Percentiles rank a stretch among this genome's conserved stretches.
phyloP scores from a whole-genome alignment of 1,140 invertebrate genomes.

The Drosophila kikkawai region DNA sequence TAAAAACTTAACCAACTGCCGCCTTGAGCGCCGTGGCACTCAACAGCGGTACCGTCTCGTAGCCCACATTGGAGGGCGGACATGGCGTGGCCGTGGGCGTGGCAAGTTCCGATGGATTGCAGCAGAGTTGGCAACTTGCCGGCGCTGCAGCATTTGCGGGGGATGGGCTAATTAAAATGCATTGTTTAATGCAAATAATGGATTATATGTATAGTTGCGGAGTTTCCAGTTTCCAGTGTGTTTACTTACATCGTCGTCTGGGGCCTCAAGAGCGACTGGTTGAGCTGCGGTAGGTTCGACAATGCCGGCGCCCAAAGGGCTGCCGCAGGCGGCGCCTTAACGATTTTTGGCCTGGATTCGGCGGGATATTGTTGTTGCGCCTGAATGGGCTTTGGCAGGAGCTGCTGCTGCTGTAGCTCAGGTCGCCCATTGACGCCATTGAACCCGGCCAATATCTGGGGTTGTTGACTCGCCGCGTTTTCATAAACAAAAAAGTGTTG shows the following conservation, averaged over 20 bases:
- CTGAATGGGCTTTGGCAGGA: slow-evolving; percentile 60
- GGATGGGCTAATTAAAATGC: slow-evolving; percentile 77
- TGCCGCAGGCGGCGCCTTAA: slow-evolving; percentile 57
- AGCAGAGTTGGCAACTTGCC: slow-evolving; percentile 47
- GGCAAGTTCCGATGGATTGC: slow-evolving; percentile 28
- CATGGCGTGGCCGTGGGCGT: slow-evolving; percentile 13
- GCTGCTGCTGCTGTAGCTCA: slow-evolving; percentile 30
- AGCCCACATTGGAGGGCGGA: slow-evolving; percentile 18
- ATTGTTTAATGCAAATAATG: slow-evolving; percentile 67
- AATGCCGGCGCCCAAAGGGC: slow-evolving; percentile 41
- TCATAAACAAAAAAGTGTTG: slow-evolving; percentile 73
- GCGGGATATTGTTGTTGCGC: slow-evolving; percentile 49
- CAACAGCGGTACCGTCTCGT: slow-evolving; percentile 51
- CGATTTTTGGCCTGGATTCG: slow-evolving; percentile 62
- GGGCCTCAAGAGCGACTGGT: slow-evolving; percentile 21
- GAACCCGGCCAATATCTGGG: slow-evolving; percentile 74
- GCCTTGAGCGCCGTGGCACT: slow-evolving; percentile 58
- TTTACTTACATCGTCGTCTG: slow-evolving; percentile 61
- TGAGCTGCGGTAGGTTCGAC: slow-evolving; percentile 4
- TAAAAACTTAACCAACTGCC: slow-evolving; percentile 69
- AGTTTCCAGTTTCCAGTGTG: slow-evolving; percentile 33
- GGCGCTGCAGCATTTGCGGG: slow-evolving; percentile 41
- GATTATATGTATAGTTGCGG: slow-evolving; percentile 55
- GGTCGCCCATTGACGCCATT: slow-evolving; percentile 71
- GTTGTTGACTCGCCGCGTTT: slow-evolving; percentile 69